Evolutionary conservation across 2,113 vertebrate species (phyloP), one percentile per base, ranked within the genome.

Genomic region (Columbina picui): DNA sequence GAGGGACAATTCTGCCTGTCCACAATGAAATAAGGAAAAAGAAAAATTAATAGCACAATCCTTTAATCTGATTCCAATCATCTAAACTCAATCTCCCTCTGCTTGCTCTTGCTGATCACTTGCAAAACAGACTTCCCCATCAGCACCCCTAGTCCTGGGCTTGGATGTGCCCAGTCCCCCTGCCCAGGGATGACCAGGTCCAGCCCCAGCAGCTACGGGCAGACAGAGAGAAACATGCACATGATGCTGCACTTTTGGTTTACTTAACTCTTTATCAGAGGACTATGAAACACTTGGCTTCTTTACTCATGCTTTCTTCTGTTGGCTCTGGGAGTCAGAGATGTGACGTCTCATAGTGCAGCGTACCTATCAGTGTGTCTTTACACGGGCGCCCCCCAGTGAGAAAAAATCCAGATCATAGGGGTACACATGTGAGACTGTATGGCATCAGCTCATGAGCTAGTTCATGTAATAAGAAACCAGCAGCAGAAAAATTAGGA

Each of bases 281-380:
- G 12, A 12, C 18, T 34, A 5, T 36, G 52, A 75, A 88, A 34
- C 32, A 5, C 29, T 64, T 61, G 17, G 20, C 23, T 53, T 6
- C 47, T 88, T 61, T 38, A 15, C 49, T 61, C 56, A 18, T 0
- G 0, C 2, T 5, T 3, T 7, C 16, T 68, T 81, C n/a, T 68
- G 19, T 63, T 52, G 16, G 36, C 16, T 10, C 19, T 34, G 76
- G 53, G 34, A 59, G 11, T 56, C 53, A 43, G 4, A 26, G 34
- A 4, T 32, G 20, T 76, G 65, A 3, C 32, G 56, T 39, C 34
- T 29, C 18, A 14, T 6, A 36, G 57, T 9, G 55, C 27, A 32
- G 32, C 7, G 2, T 4, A 8, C 0, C 2, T 11, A 43, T n/a
- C n/a, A 21, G 39, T 9, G 8, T 19, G 53, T 15, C n/a, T 69